Percentiles rank a stretch among this genome's conserved stretches.
These are phyloP conservation scores for Drosophila mulleri DNA, from an alignment of 2,888 invertebrate species.

Conservation along the genomic window DNA sequence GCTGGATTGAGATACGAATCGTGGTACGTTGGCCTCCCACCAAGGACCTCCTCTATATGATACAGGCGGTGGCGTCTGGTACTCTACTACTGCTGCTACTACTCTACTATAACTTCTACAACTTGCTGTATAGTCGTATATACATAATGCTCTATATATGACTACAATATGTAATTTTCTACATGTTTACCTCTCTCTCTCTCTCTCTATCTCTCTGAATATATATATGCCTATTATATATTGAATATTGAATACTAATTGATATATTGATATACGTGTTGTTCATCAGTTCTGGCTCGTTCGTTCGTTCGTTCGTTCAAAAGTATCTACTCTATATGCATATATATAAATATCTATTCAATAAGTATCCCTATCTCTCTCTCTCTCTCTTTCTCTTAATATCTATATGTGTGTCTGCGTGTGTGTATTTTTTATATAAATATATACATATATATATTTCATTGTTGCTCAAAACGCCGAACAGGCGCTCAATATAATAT, in stretches of 20 bases:
- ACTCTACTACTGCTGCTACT: conserved; percentile 45
- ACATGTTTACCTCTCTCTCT: conserved; percentile 62
- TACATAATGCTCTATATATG: conserved; percentile 55
- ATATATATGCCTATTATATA: conserved; percentile 30
- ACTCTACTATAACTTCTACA: conserved; percentile 41
- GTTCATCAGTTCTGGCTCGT: conserved; percentile 75
- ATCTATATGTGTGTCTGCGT: conserved; percentile 29
- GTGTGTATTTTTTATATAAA: conserved; percentile 20
- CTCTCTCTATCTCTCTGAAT: conserved; percentile 21
- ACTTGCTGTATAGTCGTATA: conserved; percentile 64
- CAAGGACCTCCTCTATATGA: conserved; percentile 50
- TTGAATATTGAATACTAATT: conserved; percentile 40
- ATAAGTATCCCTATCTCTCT: conserved; percentile 1
- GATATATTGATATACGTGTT: conserved; percentile 65
- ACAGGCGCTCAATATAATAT: conserved; percentile 9
- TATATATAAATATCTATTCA: conserved; percentile 11
- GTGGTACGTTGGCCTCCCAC: conserved; percentile 63
- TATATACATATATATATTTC: conserved; percentile 23
- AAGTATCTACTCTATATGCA: conserved; percentile 25
- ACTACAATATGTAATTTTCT: conserved; percentile 66
- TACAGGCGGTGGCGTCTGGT: conserved; percentile 61
- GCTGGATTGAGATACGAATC: conserved; percentile 44
- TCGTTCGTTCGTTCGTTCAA: conserved; percentile 69
- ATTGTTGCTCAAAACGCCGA: conserved; percentile 24
- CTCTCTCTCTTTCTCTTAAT: conserved; percentile 18